These are phyloP conservation scores for Nyctereutes procyonoides DNA, from an alignment of 2,113 vertebrate species.

Conservation along the genomic window DNA sequence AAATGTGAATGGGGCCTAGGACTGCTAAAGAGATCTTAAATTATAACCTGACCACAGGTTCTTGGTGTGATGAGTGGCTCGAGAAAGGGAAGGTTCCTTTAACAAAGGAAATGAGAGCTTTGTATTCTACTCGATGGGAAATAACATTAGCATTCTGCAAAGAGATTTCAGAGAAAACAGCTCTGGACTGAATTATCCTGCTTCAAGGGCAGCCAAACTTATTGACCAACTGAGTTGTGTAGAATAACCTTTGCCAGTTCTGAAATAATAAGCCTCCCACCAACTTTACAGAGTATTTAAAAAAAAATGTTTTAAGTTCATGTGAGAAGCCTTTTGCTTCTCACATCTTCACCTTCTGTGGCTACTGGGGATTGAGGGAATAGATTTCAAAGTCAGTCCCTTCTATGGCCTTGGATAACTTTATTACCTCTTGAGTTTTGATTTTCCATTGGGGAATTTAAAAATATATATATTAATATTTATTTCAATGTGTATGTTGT, in stretches of 20 bases:
- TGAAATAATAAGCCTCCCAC: neutral
- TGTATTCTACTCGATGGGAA: conserved; percentile 35
- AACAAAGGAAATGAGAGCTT: neutral
- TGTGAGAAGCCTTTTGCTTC: neutral
- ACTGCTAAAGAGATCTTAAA: neutral
- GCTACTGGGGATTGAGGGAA: neutral
- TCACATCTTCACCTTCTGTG: neutral
- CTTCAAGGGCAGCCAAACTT: neutral
- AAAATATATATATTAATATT: neutral
- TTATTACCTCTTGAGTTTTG: neutral
- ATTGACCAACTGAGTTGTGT: neutral
- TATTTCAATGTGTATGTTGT: neutral
- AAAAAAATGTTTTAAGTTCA: neutral
- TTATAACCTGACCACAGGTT: neutral
- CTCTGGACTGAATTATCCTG: conserved; percentile 11
- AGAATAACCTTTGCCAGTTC: neutral
- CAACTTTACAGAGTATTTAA: neutral
- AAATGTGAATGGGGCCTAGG: neutral
- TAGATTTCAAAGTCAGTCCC: neutral
- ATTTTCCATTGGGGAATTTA: neutral
- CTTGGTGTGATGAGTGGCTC: neutral
- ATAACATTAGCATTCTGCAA: conserved; percentile 10
- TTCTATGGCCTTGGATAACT: neutral
- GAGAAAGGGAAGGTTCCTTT: neutral
- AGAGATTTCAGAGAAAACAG: conserved; percentile 33